These are phyloP conservation scores for Drosophila tanythrix DNA, from an alignment of 2,888 invertebrate genomes.

Conservation along the genomic window DNA sequence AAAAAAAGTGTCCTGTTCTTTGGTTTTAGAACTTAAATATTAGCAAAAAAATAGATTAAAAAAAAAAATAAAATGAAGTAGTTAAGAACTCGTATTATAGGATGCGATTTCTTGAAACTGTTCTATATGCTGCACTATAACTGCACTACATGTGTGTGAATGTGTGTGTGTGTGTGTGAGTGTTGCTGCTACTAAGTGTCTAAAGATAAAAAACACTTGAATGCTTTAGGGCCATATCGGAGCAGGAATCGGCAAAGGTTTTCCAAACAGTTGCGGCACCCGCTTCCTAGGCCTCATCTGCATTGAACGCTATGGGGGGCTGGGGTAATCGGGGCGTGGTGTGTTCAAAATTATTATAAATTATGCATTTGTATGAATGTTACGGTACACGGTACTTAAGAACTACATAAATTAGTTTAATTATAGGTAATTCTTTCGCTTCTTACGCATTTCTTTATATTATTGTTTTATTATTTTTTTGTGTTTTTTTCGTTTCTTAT, in stretches of 20 bases:
- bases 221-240: not conserved
- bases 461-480: slow-evolving; percentile 21
- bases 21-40: slow-evolving; percentile 81
- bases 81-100: slow-evolving; percentile 21
- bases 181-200: slow-evolving; percentile 25
- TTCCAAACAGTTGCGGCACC: not conserved
- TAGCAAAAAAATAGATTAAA: slow-evolving; percentile 45
- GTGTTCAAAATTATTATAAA: slow-evolving; percentile 43
- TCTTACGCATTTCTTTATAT: slow-evolving; percentile 34
- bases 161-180: slow-evolving; percentile 26
- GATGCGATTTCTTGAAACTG: slow-evolving; percentile 26
- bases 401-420: slow-evolving; percentile 79
- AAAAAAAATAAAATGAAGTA: slow-evolving; percentile 41
- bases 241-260: not conserved
- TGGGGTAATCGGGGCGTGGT: slow-evolving; percentile 9
- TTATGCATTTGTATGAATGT: slow-evolving; percentile 46
- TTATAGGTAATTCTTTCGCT: slow-evolving; percentile 63
- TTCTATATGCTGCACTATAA: slow-evolving; percentile 31
- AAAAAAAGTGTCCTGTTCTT: slow-evolving; percentile 74
- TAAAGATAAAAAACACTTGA: slow-evolving; percentile 1
- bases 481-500: slow-evolving; percentile 40
- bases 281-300: not conserved
- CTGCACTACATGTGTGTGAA: slow-evolving; percentile 27
- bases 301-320: not conserved
- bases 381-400: slow-evolving; percentile 71